A percentile compares a stretch with the other conserved stretches of the same genome.
Evolutionary conservation across 64 coral and sea anemone species (phyloP).

Genomic region (Montipora sp.): DNA sequence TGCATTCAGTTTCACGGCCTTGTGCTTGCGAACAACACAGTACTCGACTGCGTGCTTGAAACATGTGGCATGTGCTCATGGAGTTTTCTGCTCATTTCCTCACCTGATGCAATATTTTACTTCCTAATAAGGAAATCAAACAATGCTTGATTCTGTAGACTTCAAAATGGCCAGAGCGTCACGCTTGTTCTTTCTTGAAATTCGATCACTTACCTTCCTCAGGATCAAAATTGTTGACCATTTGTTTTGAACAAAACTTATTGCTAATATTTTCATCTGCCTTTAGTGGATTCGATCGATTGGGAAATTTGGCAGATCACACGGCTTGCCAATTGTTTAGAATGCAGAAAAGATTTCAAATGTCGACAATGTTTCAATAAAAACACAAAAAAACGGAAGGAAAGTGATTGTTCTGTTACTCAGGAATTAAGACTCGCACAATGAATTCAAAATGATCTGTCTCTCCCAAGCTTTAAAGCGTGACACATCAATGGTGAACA

Average conservation of each 20-base stretch:
- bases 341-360: neutral
- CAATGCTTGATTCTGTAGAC: neutral
- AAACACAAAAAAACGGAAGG: too few relatives aligned
- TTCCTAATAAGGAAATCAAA: neutral
- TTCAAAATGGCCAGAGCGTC: neutral
- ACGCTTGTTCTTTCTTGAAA: too few relatives aligned
- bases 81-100: neutral
- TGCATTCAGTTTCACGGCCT: neutral
- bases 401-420: too few relatives aligned
- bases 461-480: too few relatives aligned
- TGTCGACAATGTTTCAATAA: too few relatives aligned
- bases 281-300: slow-evolving; percentile 13
- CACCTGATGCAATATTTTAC: neutral
- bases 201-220: too few relatives aligned
- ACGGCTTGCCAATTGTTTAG: neutral
- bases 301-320: neutral
- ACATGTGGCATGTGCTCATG: neutral
- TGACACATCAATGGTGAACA: too few relatives aligned
- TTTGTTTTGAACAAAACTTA: slow-evolving; percentile 42
- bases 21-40: neutral
- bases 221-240: slow-evolving; percentile 2
- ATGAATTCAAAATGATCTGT: too few relatives aligned
- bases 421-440: too few relatives aligned
- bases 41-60: neutral
- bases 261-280: slow-evolving; percentile 49